phyloP scores from a whole-genome alignment of 2,113 vertebrate genomes.

The Hippocampus barbouri region DNA sequence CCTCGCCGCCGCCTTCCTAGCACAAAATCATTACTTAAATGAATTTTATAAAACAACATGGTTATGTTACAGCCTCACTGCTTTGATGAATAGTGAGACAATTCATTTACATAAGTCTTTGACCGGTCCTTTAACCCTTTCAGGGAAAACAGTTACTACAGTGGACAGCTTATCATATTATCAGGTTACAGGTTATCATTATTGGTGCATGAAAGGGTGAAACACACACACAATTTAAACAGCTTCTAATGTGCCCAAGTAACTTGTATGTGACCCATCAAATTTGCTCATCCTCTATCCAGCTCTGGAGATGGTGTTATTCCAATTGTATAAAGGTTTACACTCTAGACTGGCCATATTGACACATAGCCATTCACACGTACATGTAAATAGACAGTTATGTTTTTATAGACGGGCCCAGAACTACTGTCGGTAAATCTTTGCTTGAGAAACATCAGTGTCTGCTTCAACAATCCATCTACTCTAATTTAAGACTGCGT shows the following conservation, averaged over 20 bases:
- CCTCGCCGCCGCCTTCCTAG: conserved; percentile 26
- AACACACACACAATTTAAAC: background rate
- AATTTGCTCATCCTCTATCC: too few relatives aligned
- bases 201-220: too few relatives aligned
- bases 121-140: conserved; percentile 7
- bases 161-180: too few relatives aligned
- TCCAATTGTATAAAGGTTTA: background rate
- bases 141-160: too few relatives aligned
- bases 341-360: background rate
- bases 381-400: background rate
- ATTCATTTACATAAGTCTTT: conserved; percentile 11
- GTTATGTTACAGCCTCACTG: conserved; percentile 4
- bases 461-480: background rate
- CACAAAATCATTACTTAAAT: conserved; percentile 31
- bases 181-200: too few relatives aligned
- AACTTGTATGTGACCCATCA: too few relatives aligned
- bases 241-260: background rate
- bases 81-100: background rate
- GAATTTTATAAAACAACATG: conserved; percentile 10
- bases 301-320: too few relatives aligned
- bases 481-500: conserved; percentile 37
- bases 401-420: background rate
- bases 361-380: background rate
- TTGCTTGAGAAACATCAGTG: background rate
- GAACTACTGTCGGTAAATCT: background rate